Base-by-base conservation (phyloP, 92 coral and sea anemone genomes). In the Ricordea florida region DNA sequence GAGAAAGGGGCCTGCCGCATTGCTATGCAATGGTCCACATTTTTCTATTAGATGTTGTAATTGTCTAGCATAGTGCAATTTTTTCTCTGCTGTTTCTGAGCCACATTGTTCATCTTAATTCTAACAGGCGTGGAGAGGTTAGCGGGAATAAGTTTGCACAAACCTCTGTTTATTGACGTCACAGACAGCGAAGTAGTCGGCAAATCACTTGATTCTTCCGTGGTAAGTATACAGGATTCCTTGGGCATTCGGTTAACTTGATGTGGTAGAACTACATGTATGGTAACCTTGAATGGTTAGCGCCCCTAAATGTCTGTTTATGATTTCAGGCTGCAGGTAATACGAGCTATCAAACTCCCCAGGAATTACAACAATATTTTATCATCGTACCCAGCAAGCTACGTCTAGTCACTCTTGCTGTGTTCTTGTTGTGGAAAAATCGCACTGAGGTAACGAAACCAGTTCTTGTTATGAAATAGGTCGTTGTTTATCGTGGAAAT, bases 361-460 rank as follows among this genome's bases (percentile, higher is more conserved):
- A 55, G 45, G 91, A 82, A 30, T 78, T 94, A 14, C 72, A 82
- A 49, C 98, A 94, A 78, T 92, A 77, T 65, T 94, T 90, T 53
- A 85, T 92, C 42, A 67, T 86, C 53, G 96, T 91, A 18, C 97
- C 98, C 6, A 92, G 91, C 82, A 94, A 94, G 65, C 69, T 94
- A 60, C 87, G 98, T 61, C 82, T 94, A 26, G 96, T 94, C 14
- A 76, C 98, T 6, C 80, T 94, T 14, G 94, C 97, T 23, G 84
- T 87, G 14, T 92, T 94, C 57, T 63, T 94, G 17, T 67, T 64
- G 10, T 85, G 79, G 76, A 92, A 92, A 59, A 57, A 81, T 43
- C 50, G 80, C 85, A 84, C 51, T 0, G 33, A 37, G 63, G 63
- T 52, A 69, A 1, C 20, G n/a, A n/a, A n/a, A n/a, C n/a, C n/a